Base-by-base conservation (phyloP, 64 coral and sea anemone genomes). In the Porites australiensis region DNA sequence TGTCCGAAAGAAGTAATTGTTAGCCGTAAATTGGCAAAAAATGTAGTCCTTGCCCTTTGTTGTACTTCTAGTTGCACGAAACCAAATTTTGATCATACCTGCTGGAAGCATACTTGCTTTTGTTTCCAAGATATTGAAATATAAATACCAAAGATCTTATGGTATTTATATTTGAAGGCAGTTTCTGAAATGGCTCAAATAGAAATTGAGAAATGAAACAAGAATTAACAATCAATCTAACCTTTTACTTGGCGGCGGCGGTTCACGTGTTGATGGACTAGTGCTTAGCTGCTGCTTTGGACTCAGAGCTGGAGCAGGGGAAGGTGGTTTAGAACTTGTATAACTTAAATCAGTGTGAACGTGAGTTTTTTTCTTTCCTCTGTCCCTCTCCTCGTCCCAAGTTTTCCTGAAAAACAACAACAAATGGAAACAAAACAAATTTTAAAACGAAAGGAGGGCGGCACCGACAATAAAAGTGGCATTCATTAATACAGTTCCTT, bases 161-260 rank as follows among this genome's bases (percentile, higher is more conserved):
- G 27, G 27, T 37, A 37, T 37, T 37, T 37, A 37, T 37, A 37
- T 37, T 37, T 37, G 27, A 37, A 37, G 27, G 1, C 27, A 37
- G 27, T 37, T 37, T 37, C 27, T 37, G 27, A 37, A 37, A 37
- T 37, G 27, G 27, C 27, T 37, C 54, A 57, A 57, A 57, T 57
- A 57, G 54, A 7, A 57, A 57, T 9, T 57, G 54, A 57, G 12
- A 57, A 12, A 57, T 57, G 7, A 57, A 12, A 57, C 12, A 57
- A 57, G 7, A 12, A 37, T 37, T 37, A 37, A 37, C 27, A 37
- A 37, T 37, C 12, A 57, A 12, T 7, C 54, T 57, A 50, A 84
- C 81, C 81, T 84, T 69, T 3, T 64, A 14, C 81, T 84, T 64
- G 47, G 69, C 15, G 2, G 81, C 3, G 81, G n/a, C 59, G 11